Conservation (phyloP, 2,797 vertebrate genomes). For the Lindbergichthys nudifrons region DNA sequence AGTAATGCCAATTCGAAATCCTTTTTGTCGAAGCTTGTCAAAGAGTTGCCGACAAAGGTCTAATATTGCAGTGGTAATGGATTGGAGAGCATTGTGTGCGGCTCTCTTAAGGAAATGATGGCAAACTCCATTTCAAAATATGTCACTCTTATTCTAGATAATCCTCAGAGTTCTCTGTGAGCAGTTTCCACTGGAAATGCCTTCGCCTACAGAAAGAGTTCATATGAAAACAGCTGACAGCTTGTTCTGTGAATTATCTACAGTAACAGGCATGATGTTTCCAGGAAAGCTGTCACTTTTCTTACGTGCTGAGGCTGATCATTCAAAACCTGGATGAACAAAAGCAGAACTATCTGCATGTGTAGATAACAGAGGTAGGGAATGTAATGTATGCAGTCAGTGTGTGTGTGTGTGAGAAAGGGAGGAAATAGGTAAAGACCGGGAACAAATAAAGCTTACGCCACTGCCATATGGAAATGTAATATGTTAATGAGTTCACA, state of each 20-base stretch:
- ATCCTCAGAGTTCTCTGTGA: constrained; percentile 14
- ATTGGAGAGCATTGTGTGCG: neutral
- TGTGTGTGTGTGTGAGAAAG: neutral
- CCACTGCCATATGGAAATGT: neutral
- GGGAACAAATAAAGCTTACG: neutral
- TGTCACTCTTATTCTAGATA: constrained; percentile 1
- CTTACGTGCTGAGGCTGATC: neutral
- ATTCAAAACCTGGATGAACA: neutral
- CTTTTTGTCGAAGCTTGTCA: neutral
- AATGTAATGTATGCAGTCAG: neutral
- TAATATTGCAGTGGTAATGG: neutral
- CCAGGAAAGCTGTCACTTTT: constrained; percentile 23
- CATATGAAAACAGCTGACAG: constrained; percentile 12
- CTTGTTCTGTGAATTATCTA: constrained; percentile 26
- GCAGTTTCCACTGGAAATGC: constrained; percentile 2
- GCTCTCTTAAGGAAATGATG: neutral
- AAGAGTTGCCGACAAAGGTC: neutral
- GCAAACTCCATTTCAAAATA: constrained; percentile 1
- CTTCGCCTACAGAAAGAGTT: neutral
- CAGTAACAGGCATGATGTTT: constrained; percentile 14
- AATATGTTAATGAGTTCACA: neutral
- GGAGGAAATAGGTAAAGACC: neutral
- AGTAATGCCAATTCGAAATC: neutral
- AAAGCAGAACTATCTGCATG: neutral
- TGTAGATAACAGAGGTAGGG: neutral